Conservation (phyloP, 2,888 invertebrate species). For the Galeopsomyia nigrocyanea region DNA sequence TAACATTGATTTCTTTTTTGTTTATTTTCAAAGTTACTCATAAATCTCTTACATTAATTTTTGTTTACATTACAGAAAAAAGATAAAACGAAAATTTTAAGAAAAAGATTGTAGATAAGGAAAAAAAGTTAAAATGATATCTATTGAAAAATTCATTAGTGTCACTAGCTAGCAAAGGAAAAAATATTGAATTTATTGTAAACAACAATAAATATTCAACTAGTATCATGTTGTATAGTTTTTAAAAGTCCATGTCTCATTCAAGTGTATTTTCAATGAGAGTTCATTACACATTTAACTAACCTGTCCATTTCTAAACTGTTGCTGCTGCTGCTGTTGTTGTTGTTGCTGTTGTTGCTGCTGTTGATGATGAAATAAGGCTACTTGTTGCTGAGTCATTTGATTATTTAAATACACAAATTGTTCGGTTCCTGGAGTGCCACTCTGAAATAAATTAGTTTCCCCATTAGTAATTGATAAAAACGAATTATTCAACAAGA, state of each 20-base stretch:
- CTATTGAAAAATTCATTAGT: too few species aligned
- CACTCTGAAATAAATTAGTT: constrained; percentile 68
- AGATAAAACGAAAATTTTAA: too few species aligned
- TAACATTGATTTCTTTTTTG: background rate
- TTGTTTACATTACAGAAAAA: background rate
- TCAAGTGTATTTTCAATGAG: too few species aligned
- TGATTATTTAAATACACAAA: constrained; percentile 70
- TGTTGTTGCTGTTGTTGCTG: constrained; percentile 73
- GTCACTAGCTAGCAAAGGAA: too few species aligned
- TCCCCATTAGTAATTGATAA: background rate
- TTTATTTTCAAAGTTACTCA: background rate
- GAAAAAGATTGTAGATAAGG: too few species aligned
- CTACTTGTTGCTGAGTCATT: constrained; percentile 67
- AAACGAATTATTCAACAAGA: too few species aligned
- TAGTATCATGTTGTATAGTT: too few species aligned
- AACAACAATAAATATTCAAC: too few species aligned
- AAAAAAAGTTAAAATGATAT: too few species aligned
- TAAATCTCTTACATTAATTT: background rate
- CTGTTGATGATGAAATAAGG: constrained; percentile 65
- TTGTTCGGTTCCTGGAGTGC: constrained; percentile 74
- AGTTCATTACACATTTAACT: constrained; percentile 45
- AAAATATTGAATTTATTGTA: too few species aligned
- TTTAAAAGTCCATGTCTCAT: too few species aligned
- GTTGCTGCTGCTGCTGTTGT: constrained; percentile 73
- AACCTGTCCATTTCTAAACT: constrained; percentile 68